phyloP scores from a whole-genome alignment of 2,888 invertebrate species.

The Pseudolycoriella hygida region DNA sequence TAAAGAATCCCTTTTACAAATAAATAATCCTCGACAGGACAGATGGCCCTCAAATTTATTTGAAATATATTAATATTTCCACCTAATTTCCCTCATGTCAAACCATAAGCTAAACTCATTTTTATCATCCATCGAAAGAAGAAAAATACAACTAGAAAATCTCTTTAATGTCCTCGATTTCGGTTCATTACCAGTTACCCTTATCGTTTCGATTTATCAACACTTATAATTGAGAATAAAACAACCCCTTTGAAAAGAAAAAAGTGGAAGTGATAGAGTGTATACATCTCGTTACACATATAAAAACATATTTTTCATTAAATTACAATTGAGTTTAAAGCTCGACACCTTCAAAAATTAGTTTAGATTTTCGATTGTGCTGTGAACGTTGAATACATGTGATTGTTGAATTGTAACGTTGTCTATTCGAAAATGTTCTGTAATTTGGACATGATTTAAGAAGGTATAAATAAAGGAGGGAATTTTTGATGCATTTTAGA shows the following conservation, averaged over 20 bases:
- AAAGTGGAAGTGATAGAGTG: too few species aligned
- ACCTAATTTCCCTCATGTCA: too few species aligned
- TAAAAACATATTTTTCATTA: constrained; percentile 3
- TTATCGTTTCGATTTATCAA: constrained; percentile 1
- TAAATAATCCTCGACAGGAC: not conserved
- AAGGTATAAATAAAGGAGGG: too few species aligned
- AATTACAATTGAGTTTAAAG: constrained; percentile 3
- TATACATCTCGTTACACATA: too few species aligned
- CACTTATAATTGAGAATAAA: not conserved
- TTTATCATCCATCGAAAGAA: not conserved
- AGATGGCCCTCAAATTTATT: not conserved
- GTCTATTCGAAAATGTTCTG: too few species aligned
- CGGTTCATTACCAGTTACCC: constrained; percentile 5
- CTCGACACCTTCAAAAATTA: constrained; percentile 4
- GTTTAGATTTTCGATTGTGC: too few species aligned
- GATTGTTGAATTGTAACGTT: too few species aligned
- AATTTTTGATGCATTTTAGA: too few species aligned
- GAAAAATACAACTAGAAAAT: not conserved
- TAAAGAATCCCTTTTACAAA: not conserved
- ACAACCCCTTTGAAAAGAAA: not conserved
- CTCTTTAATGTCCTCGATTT: constrained; percentile 5
- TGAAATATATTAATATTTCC: not conserved
- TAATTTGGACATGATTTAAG: too few species aligned
- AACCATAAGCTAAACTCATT: too few species aligned
- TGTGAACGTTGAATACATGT: too few species aligned